A percentile compares a stretch with the other conserved stretches of the same genome.
phyloP scores from a whole-genome alignment of 2,888 invertebrate genomes.

The Argyresthia albistria region DNA sequence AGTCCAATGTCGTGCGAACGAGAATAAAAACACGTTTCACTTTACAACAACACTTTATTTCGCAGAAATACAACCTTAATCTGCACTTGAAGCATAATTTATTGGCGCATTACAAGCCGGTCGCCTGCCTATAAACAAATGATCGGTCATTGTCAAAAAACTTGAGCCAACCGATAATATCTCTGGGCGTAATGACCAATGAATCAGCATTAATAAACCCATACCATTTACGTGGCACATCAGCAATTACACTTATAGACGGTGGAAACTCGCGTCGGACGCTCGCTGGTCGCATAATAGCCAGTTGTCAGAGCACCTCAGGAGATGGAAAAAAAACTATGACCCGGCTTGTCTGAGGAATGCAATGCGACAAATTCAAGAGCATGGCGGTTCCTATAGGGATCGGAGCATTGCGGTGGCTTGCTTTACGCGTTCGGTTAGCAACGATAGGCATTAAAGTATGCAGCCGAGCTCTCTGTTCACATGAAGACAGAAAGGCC shows the following conservation, averaged over 20 bases:
- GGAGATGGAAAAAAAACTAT: conserved; percentile 36
- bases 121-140: conserved; percentile 20
- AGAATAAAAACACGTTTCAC: too few relatives aligned
- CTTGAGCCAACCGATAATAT: conserved; percentile 28
- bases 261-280: conserved; percentile 26
- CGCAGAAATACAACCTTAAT: too few relatives aligned
- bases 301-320: conserved; percentile 26
- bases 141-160: conserved; percentile 16
- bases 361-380: conserved; percentile 50
- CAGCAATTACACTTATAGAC: conserved; percentile 25
- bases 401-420: conserved; percentile 28
- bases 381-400: neutral
- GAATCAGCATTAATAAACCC: conserved; percentile 46
- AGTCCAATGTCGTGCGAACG: too few relatives aligned
- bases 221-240: conserved; percentile 23
- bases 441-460: conserved; percentile 43
- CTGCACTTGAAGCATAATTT: conserved; percentile 3
- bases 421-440: conserved; percentile 34
- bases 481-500: conserved; percentile 26
- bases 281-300: conserved; percentile 34
- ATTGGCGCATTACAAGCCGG: conserved; percentile 1
- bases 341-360: conserved; percentile 46
- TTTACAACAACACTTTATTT: too few relatives aligned
- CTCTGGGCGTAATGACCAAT: conserved; percentile 32
- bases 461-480: conserved; percentile 20